These are phyloP conservation scores for Daboia siamensis DNA, from an alignment of 2,113 vertebrate genomes.

Conservation along the genomic window DNA sequence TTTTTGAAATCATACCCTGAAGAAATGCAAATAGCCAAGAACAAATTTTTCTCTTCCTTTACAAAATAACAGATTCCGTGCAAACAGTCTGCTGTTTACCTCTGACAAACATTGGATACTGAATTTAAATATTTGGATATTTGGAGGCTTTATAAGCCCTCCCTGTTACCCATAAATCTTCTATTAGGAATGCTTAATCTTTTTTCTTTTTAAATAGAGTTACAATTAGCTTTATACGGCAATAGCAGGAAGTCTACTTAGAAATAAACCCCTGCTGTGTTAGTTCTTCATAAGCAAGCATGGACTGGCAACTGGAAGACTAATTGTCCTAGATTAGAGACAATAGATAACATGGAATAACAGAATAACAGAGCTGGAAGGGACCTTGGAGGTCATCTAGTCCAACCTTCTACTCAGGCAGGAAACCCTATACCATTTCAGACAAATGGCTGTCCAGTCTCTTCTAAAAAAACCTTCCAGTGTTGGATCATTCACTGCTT, in stretches of 20 bases:
- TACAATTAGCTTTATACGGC: background rate
- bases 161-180: background rate
- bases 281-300: background rate
- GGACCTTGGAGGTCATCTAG: background rate
- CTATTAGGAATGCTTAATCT: background rate
- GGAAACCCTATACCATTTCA: background rate
- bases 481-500: background rate
- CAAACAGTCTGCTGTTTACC: background rate
- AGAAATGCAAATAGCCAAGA: background rate
- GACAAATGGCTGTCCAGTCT: background rate
- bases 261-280: background rate
- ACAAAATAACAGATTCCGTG: background rate
- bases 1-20: slow-evolving; percentile 14
- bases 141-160: background rate
- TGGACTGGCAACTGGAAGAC: background rate
- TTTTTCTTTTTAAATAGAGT: background rate
- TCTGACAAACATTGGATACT: background rate
- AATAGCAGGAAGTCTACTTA: background rate
- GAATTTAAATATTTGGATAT: background rate
- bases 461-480: background rate
- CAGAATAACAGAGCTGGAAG: background rate
- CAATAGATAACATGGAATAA: background rate
- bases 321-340: background rate
- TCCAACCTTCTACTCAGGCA: background rate
- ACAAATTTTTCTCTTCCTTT: background rate